Conservation (phyloP, 2,888 invertebrate species). For the Habrosyne pyritoides region DNA sequence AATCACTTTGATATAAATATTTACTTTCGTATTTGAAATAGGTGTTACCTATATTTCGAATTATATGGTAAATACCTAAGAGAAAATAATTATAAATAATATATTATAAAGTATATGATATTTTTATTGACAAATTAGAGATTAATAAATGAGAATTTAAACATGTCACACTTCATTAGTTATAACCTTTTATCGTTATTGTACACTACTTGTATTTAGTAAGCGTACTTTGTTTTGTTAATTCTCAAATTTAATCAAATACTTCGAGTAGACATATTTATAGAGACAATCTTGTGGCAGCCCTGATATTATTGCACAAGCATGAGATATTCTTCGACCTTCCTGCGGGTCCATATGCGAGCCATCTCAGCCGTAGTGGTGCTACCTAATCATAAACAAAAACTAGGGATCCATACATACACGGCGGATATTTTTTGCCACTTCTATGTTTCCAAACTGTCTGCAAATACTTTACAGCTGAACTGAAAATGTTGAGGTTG, state of each 20-base stretch:
- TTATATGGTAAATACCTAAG: constrained; percentile 2
- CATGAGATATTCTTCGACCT: constrained; percentile 66
- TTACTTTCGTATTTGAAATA: neutral
- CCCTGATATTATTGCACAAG: constrained; percentile 77
- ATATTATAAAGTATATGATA: neutral
- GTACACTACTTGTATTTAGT: too few relatives aligned
- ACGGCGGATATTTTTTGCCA: constrained; percentile 45
- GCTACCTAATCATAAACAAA: constrained; percentile 67
- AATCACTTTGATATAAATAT: neutral
- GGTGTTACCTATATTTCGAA: neutral
- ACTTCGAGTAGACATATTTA: neutral
- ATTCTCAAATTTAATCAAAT: too few relatives aligned
- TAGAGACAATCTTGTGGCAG: constrained; percentile 32
- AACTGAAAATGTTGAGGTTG: constrained; percentile 3
- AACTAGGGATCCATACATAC: constrained; percentile 38
- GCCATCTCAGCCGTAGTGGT: constrained; percentile 48
- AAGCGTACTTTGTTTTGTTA: too few relatives aligned
- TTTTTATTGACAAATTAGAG: too few relatives aligned
- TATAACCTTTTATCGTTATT: too few relatives aligned
- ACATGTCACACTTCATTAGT: too few relatives aligned
- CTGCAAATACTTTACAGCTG: constrained; percentile 5
- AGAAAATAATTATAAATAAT: too few relatives aligned
- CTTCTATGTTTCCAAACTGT: constrained; percentile 22
- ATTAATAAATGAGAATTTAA: too few relatives aligned
- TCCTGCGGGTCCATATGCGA: constrained; percentile 73